Conservation (phyloP, 1,140 invertebrate species). For the Pararge aegeria region DNA sequence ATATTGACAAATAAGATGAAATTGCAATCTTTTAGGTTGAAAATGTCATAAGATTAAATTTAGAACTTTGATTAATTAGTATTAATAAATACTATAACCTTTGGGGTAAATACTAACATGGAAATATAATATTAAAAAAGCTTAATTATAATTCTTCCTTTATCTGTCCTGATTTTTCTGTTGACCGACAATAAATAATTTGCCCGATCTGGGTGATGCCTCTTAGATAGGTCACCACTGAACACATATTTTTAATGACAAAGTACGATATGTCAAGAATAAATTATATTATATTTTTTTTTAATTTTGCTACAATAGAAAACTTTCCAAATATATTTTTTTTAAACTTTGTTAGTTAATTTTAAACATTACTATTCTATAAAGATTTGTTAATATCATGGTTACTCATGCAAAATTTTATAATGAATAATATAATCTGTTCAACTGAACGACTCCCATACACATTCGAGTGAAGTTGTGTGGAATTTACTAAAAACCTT, state of each 20-base stretch:
- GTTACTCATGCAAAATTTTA: background rate
- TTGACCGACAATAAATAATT: background rate
- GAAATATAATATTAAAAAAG: too few species aligned
- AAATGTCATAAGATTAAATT: too few species aligned
- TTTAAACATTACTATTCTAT: background rate
- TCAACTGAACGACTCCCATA: slow-evolving; percentile 32
- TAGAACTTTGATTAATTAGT: too few species aligned
- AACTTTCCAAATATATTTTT: slow-evolving; percentile 23
- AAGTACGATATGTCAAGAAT: slow-evolving; percentile 28
- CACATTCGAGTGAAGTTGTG: slow-evolving; percentile 26
- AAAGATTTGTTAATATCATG: slow-evolving; percentile 19
- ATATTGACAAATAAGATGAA: too few species aligned
- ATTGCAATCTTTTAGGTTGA: too few species aligned
- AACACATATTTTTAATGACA: slow-evolving; percentile 18
- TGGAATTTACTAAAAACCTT: slow-evolving; percentile 56
- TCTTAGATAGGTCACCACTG: background rate
- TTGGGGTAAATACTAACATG: too few species aligned
- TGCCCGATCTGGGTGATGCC: background rate
- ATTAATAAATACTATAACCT: too few species aligned
- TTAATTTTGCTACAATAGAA: slow-evolving; percentile 28
- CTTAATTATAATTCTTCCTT: too few species aligned
- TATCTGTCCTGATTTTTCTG: too few species aligned
- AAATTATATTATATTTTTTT: slow-evolving; percentile 9
- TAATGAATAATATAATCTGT: too few species aligned
- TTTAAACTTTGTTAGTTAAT: slow-evolving; percentile 21